Evolutionary conservation across 2,797 vertebrate species (phyloP).

Genomic region (Lutjanus argentimaculatus): DNA sequence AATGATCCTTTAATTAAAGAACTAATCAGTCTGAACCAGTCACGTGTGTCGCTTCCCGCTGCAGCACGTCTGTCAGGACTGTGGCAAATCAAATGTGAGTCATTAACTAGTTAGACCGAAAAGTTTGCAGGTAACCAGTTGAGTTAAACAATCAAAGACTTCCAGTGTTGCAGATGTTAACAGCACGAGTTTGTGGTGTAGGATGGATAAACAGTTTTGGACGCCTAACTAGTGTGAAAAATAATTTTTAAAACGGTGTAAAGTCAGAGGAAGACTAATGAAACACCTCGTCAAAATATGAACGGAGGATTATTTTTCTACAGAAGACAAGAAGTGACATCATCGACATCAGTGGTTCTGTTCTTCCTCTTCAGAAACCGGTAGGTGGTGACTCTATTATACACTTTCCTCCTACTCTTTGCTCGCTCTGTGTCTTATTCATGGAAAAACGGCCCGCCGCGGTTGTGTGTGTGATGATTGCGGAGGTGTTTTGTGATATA

Average conservation of each 20-base stretch:
- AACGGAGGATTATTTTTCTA: neutral
- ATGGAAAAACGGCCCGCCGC: too few relatives aligned
- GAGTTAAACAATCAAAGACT: too few relatives aligned
- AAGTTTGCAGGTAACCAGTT: too few relatives aligned
- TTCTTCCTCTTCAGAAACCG: neutral
- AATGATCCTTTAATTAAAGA: too few relatives aligned
- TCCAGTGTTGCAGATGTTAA: too few relatives aligned
- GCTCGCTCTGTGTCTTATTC: too few relatives aligned
- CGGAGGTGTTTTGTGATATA: neutral
- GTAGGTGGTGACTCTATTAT: neutral
- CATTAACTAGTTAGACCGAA: neutral
- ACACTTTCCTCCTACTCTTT: neutral
- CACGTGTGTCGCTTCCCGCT: too few relatives aligned
- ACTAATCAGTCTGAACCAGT: too few relatives aligned
- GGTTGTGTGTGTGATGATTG: neutral
- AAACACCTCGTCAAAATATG: neutral
- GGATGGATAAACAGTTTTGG: too few relatives aligned
- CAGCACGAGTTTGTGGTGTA: too few relatives aligned
- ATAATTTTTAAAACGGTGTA: neutral
- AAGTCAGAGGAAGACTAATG: neutral
- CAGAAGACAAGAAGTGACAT: too few relatives aligned
- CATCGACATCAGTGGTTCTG: neutral
- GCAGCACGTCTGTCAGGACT: neutral
- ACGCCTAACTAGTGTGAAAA: too few relatives aligned
- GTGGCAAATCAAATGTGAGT: neutral